Evolutionary conservation across 2,113 vertebrate species (phyloP), one percentile per base, ranked within the genome.

Genomic region (Meles meles): DNA sequence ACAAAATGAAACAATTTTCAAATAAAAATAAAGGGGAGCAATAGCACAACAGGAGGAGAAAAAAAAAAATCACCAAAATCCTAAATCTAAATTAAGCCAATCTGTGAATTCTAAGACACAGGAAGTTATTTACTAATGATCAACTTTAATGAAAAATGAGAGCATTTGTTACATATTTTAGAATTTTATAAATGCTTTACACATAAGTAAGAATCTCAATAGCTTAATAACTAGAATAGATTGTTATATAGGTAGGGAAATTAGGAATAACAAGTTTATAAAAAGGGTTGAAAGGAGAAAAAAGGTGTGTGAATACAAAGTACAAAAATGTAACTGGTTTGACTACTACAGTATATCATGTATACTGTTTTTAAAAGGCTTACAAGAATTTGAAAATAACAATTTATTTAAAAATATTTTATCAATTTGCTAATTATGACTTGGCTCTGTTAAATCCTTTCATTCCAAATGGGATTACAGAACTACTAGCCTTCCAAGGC

Each of bases 1-100:
- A 3, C n/a, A 97, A 97, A 97, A 96, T 57, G 65, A 92, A 12
- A 88, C 2, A 95, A 90, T 44, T 84, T 88, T 88, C 31, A 88
- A 93, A 93, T 89, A 93, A 85, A 92, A 88, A 80, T 57, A 96
- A 88, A 71, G 6, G 42, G 10, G 14, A 39, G 5, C 61, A 12
- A 39, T 2, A 87, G 0, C 9, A 88, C 89, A 76, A 57, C 12
- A 37, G 3, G 49, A 55, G 74, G 23, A 20, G 34, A 8, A 7
- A 49, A 34, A 7, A 49, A 34, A 69, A 17, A 0, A 5, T 61
- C 20, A 31, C 3, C 12, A 76, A 85, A 90, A 86, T 85, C 31
- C 15, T 91, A 93, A 71, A 90, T 2, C 11, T 82, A 88, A 20
- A 12, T 34, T 47, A 94, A 65, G 42, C 7, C 23, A 79, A 93